These are phyloP conservation scores for Drosophila nigromelanica DNA, from an alignment of 1,140 invertebrate genomes.

Conservation along the genomic window DNA sequence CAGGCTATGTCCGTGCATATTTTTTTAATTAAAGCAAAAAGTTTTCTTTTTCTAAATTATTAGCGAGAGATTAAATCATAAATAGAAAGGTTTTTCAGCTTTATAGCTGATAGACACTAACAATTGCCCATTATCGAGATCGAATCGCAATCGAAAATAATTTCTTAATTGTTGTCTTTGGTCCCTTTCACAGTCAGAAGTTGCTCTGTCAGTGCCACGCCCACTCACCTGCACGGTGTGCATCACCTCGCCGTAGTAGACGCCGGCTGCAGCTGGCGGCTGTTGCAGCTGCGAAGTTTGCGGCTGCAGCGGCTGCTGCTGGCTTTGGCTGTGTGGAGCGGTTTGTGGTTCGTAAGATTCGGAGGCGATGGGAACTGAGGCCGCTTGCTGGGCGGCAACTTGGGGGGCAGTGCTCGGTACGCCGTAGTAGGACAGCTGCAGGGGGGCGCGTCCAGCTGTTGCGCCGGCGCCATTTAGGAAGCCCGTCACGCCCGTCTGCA, in stretches of 20 bases:
- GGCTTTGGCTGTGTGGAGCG: conserved; percentile 80
- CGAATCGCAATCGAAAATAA: no score
- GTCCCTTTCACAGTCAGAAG: no score
- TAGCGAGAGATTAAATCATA: no score
- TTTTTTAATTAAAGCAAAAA: no score
- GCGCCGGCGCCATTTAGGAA: conserved; percentile 75
- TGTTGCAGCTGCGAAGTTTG: conserved; percentile 42
- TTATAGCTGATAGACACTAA: no score
- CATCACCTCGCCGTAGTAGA: conserved; percentile 80
- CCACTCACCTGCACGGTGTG: conserved; percentile 73
- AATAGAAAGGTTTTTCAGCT: no score
- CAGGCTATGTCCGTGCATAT: no score
- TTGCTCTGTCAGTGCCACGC: not conserved
- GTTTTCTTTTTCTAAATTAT: no score
- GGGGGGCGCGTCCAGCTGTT: conserved; percentile 47
- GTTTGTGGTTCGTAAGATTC: conserved; percentile 72
- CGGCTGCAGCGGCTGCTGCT: conserved; percentile 51
- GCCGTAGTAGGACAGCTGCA: conserved; percentile 76
- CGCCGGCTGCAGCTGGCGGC: conserved; percentile 60
- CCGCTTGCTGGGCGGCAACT: conserved; percentile 33
- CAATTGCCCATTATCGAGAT: no score
- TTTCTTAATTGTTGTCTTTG: no score
- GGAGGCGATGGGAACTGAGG: conserved; percentile 50
- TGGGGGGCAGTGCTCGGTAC: conserved; percentile 61
- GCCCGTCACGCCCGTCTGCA: conserved; percentile 53